phyloP scores from a whole-genome alignment of 2,113 vertebrate species.

The Crotalus tigris region DNA sequence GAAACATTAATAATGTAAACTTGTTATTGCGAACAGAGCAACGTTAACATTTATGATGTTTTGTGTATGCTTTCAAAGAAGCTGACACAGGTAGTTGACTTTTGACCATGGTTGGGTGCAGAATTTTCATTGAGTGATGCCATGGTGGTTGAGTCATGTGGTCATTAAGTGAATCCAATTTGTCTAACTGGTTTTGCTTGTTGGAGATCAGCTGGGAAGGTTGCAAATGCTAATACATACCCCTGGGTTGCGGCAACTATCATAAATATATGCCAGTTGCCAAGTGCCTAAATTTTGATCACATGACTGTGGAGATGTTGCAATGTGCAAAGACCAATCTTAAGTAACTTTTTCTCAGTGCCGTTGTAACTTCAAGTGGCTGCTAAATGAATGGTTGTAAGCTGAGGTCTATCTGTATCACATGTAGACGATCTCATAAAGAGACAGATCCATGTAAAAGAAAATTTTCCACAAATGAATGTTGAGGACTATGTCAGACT shows the following conservation, averaged over 20 bases:
- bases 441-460: neutral
- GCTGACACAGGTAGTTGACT: neutral
- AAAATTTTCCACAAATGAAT: neutral
- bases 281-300: neutral
- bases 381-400: neutral
- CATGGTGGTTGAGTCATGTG: neutral
- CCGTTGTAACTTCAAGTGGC: neutral
- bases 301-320: neutral
- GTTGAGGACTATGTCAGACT: neutral
- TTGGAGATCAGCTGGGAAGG: neutral
- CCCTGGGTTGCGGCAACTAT: neutral
- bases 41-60: neutral
- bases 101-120: neutral
- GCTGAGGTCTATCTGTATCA: neutral
- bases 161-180: neutral
- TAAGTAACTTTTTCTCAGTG: neutral
- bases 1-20: neutral
- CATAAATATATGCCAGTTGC: neutral
- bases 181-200: neutral
- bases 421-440: neutral
- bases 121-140: neutral
- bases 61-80: neutral
- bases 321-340: neutral
- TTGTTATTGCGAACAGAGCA: neutral
- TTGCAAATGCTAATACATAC: neutral